phyloP scores from a whole-genome alignment of 2,113 vertebrate species.

The Turdus rufiventris region DNA sequence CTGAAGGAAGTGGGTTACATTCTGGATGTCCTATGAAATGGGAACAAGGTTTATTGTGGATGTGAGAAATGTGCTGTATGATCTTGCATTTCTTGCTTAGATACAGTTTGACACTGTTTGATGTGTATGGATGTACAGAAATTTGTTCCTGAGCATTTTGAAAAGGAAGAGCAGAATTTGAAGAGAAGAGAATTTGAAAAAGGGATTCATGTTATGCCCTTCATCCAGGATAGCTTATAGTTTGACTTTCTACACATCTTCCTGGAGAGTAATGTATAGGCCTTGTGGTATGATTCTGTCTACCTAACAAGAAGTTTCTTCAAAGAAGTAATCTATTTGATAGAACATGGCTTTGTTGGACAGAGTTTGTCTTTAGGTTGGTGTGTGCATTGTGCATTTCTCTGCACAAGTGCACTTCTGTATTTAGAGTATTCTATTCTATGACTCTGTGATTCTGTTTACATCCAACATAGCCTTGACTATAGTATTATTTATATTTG shows the following conservation, averaged over 20 bases:
- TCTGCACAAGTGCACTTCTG: background rate
- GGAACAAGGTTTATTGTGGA: background rate
- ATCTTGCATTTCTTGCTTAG: background rate
- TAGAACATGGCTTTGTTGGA: background rate
- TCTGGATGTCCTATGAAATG: background rate
- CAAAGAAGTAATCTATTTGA: background rate
- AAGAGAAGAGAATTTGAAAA: background rate
- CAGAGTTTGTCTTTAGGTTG: background rate
- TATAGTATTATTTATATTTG: background rate
- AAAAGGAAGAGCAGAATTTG: background rate
- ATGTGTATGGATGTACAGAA: background rate
- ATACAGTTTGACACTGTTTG: background rate
- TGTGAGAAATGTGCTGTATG: background rate
- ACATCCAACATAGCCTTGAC: background rate
- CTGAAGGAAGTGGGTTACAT: background rate
- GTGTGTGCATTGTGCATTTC: background rate
- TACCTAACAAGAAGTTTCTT: background rate
- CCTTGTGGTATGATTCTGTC: background rate
- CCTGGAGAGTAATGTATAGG: background rate
- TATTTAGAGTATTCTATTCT: background rate
- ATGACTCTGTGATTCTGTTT: background rate
- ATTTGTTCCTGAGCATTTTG: background rate
- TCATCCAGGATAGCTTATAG: background rate
- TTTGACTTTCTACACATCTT: background rate
- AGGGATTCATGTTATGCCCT: background rate